Percentiles rank a stretch among this genome's conserved stretches.
Evolutionary conservation across 2,797 vertebrate genomes (phyloP).

Genomic region (Acanthurus lineatus): DNA sequence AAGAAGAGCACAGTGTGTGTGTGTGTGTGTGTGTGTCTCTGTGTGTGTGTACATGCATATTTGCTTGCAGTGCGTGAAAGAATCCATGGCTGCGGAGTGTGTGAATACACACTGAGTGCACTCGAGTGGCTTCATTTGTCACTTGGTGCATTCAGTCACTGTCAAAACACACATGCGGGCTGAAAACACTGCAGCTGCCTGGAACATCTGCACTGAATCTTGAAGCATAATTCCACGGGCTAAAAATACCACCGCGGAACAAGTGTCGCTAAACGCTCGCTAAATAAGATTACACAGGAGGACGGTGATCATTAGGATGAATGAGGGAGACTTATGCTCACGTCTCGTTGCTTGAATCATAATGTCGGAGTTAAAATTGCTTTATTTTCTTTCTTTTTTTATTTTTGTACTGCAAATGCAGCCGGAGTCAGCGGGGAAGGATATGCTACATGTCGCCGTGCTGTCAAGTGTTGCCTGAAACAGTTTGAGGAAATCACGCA

Average conservation of each 20-base stretch:
- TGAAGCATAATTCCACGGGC: conserved; percentile 38
- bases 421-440: not conserved
- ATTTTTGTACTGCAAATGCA: too few relatives aligned
- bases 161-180: conserved; percentile 26
- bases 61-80: not conserved
- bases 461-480: not conserved
- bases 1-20: not conserved
- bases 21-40: not conserved
- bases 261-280: conserved; percentile 53
- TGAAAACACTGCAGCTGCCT: conserved; percentile 33
- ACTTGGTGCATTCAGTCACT: conserved; percentile 16
- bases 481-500: not conserved
- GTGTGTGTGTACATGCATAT: not conserved
- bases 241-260: conserved; percentile 68
- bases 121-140: conserved; percentile 30
- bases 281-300: conserved; percentile 67
- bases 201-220: conserved; percentile 66
- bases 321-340: conserved; percentile 53
- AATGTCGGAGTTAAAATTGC: conserved; percentile 27
- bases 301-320: conserved; percentile 57
- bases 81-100: not conserved
- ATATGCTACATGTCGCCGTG: not conserved
- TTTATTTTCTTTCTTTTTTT: not conserved
- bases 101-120: conserved; percentile 9
- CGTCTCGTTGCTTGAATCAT: conserved; percentile 42